Conservation (phyloP, 2,888 invertebrate species). For the Hypena proboscidalis region DNA sequence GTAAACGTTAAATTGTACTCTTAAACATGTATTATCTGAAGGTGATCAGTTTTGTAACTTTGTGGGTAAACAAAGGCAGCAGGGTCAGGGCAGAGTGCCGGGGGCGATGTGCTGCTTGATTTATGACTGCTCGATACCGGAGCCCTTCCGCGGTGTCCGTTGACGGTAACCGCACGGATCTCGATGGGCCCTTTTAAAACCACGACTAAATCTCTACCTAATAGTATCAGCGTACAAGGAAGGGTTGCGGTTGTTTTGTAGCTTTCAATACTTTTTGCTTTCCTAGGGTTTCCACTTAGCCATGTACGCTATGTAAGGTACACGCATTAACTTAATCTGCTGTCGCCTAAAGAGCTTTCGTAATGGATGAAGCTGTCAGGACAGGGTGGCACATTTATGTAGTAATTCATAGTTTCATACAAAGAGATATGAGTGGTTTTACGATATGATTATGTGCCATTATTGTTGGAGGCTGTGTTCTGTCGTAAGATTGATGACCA, state of each 20-base stretch:
- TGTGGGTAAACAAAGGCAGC: slow-evolving; percentile 69
- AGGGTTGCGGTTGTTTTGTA: slow-evolving; percentile 36
- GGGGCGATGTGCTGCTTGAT: slow-evolving; percentile 75
- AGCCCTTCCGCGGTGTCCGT: slow-evolving; percentile 79
- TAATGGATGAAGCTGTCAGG: slow-evolving; percentile 27
- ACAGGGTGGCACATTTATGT: slow-evolving; percentile 22
- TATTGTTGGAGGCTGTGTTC: slow-evolving; percentile 29
- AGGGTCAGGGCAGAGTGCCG: slow-evolving; percentile 68
- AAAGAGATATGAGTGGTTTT: slow-evolving; percentile 33
- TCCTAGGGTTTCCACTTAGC: slow-evolving; percentile 33
- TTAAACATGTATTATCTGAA: slow-evolving; percentile 60
- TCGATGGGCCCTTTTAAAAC: slow-evolving; percentile 59
- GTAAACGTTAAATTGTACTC: slow-evolving; percentile 54
- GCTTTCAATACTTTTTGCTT: slow-evolving; percentile 23
- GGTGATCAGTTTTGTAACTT: slow-evolving; percentile 61
- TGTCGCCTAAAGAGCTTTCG: slow-evolving; percentile 20
- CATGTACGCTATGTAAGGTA: slow-evolving; percentile 6
- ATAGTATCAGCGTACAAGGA: slow-evolving; percentile 27
- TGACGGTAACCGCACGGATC: slow-evolving; percentile 70
- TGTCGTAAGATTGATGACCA: slow-evolving; percentile 36
- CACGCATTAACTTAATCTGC: slow-evolving; percentile 29
- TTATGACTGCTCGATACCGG: slow-evolving; percentile 74
- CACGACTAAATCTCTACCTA: slow-evolving; percentile 46
- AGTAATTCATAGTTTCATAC: slow-evolving; percentile 26
- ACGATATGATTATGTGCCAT: slow-evolving; percentile 38